Conservation (phyloP, 1,140 invertebrate genomes). For the Drosophila kurseongensis region DNA sequence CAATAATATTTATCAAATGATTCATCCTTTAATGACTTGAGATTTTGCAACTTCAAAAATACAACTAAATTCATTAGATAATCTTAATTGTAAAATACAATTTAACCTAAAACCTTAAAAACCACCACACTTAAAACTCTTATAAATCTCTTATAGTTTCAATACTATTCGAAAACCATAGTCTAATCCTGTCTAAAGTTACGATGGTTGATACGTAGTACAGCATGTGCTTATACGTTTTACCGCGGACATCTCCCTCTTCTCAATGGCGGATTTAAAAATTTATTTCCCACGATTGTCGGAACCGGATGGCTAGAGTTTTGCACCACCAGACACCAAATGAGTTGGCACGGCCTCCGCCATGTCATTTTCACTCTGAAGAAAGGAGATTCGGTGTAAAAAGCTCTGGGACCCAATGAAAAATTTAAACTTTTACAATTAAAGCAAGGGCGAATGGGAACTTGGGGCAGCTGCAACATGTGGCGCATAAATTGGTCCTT, state of each 20-base stretch:
- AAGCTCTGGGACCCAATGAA: constrained; percentile 35
- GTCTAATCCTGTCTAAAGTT: not conserved
- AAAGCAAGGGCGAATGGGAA: constrained; percentile 15
- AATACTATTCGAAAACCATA: not conserved
- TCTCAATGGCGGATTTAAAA: constrained; percentile 57
- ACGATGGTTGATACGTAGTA: not conserved
- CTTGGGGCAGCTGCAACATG: constrained; percentile 26
- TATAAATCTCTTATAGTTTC: not conserved
- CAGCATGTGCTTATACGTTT: constrained; percentile 17
- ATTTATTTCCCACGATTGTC: constrained; percentile 64
- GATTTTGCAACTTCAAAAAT: too few species aligned
- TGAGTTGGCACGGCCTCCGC: constrained; percentile 51
- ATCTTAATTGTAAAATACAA: too few species aligned
- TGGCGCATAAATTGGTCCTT: constrained; percentile 26
- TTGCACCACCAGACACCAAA: constrained; percentile 55
- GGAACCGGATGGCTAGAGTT: constrained; percentile 56
- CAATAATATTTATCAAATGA: too few species aligned
- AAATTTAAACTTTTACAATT: constrained; percentile 63
- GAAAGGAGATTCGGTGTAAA: constrained; percentile 8
- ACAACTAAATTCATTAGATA: too few species aligned
- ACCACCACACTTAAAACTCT: too few species aligned
- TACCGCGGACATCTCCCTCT: constrained; percentile 12
- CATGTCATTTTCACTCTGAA: constrained; percentile 33
- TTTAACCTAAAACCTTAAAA: too few species aligned
- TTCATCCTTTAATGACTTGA: too few species aligned